These are phyloP conservation scores for Apodemus speciosus DNA, from an alignment of 2,113 vertebrate genomes.

Conservation along the genomic window DNA sequence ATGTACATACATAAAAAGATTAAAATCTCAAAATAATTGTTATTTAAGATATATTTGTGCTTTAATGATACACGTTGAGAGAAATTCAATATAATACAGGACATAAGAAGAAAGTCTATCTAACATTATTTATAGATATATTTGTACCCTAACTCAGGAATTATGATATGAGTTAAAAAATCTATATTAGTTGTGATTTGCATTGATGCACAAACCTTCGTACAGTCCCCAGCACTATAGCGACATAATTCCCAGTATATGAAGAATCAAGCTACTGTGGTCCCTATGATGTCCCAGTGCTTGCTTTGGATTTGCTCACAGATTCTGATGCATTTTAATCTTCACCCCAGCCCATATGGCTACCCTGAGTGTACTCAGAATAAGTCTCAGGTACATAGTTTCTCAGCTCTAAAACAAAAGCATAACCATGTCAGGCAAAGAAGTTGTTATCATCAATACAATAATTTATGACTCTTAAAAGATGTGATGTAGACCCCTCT, in stretches of 20 bases:
- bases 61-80: neutral
- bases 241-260: neutral
- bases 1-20: neutral
- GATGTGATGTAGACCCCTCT: neutral
- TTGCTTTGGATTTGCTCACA: conserved; percentile 70
- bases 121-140: conserved; percentile 1
- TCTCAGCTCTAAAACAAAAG: conserved; percentile 63
- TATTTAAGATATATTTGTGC: neutral
- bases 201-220: conserved; percentile 39
- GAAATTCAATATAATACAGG: neutral
- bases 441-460: conserved; percentile 24
- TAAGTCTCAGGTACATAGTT: conserved; percentile 70
- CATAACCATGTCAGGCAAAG: neutral
- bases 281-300: conserved; percentile 61
- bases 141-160: neutral
- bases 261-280: conserved; percentile 17
- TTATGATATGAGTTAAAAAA: conserved; percentile 51
- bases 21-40: neutral
- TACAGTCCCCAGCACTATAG: neutral
- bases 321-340: conserved; percentile 77
- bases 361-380: conserved; percentile 65
- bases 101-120: conserved; percentile 4
- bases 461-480: conserved; percentile 36
- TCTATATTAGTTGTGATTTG: conserved; percentile 52
- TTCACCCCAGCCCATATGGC: conserved; percentile 73